Percentiles rank a stretch among this genome's conserved stretches.
These are phyloP conservation scores for Linepithema humile DNA, from an alignment of 1,140 invertebrate genomes.

Conservation along the genomic window DNA sequence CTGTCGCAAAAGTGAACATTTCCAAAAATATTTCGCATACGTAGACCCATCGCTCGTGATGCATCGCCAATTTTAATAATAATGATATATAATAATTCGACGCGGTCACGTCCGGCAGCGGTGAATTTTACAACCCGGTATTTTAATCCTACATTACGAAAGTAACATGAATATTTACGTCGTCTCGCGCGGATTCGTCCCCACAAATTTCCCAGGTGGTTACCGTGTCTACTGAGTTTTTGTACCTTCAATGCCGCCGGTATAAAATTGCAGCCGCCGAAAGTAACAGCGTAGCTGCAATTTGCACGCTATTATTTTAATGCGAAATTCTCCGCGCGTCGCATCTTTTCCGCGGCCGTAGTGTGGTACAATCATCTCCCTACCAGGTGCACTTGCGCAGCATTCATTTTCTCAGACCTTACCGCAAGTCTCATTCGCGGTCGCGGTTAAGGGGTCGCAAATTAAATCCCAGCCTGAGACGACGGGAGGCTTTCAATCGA, in stretches of 20 bases:
- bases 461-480: slow-evolving; percentile 57
- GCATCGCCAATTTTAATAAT: slow-evolving; percentile 28
- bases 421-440: slow-evolving; percentile 53
- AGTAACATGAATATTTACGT: slow-evolving; percentile 33
- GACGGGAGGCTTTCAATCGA: slow-evolving; percentile 38
- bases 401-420: slow-evolving; percentile 57
- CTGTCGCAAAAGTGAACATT: slow-evolving; percentile 18
- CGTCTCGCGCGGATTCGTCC: slow-evolving; percentile 25
- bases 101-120: neutral
- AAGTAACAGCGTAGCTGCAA: slow-evolving; percentile 42
- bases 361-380: neutral
- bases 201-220: slow-evolving; percentile 42
- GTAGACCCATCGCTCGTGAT: neutral
- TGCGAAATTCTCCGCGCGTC: slow-evolving; percentile 4
- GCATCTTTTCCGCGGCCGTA: neutral
- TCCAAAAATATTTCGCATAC: slow-evolving; percentile 30
- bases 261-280: slow-evolving; percentile 4
- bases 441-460: slow-evolving; percentile 62
- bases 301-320: slow-evolving; percentile 54
- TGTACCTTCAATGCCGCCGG: slow-evolving; percentile 9
- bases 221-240: slow-evolving; percentile 2
- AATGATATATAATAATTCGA: slow-evolving; percentile 38
- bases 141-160: slow-evolving; percentile 8
- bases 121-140: slow-evolving; percentile 20
- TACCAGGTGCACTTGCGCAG: slow-evolving; percentile 22